Percentiles rank a stretch among this genome's conserved stretches.
These are phyloP conservation scores for Ictidomys tridecemlineatus DNA, from an alignment of 2,113 vertebrate species.

Conservation along the genomic window DNA sequence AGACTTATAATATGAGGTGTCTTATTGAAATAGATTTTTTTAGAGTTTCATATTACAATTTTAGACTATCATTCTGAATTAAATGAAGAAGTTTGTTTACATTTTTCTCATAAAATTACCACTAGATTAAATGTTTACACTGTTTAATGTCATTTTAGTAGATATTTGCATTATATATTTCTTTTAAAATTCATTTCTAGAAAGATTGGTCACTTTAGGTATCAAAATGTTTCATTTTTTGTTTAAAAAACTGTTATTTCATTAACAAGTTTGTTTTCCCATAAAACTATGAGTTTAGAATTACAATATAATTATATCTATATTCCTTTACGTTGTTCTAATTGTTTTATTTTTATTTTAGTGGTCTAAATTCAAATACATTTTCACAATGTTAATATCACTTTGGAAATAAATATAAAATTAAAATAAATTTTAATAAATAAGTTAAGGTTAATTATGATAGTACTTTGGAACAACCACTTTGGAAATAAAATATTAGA, in stretches of 20 bases:
- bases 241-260: not conserved
- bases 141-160: not conserved
- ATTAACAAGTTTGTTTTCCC: not conserved
- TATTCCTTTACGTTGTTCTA: not conserved
- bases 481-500: slow-evolving; percentile 8
- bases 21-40: not conserved
- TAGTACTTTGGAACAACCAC: not conserved
- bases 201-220: not conserved
- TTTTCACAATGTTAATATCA: not conserved
- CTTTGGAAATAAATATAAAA: slow-evolving; percentile 1
- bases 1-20: not conserved
- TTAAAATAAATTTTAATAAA: not conserved
- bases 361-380: not conserved
- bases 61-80: not conserved
- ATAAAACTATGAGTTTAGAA: slow-evolving; percentile 36
- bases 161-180: not conserved
- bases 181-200: slow-evolving; percentile 22
- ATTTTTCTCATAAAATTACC: not conserved
- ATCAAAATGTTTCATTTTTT: not conserved
- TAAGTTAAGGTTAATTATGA: not conserved
- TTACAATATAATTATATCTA: not conserved
- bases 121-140: not conserved
- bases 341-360: not conserved
- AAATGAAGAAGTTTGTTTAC: not conserved
- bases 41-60: not conserved